phyloP scores from a whole-genome alignment of 2,113 vertebrate genomes.

The Zosterops japonicus region DNA sequence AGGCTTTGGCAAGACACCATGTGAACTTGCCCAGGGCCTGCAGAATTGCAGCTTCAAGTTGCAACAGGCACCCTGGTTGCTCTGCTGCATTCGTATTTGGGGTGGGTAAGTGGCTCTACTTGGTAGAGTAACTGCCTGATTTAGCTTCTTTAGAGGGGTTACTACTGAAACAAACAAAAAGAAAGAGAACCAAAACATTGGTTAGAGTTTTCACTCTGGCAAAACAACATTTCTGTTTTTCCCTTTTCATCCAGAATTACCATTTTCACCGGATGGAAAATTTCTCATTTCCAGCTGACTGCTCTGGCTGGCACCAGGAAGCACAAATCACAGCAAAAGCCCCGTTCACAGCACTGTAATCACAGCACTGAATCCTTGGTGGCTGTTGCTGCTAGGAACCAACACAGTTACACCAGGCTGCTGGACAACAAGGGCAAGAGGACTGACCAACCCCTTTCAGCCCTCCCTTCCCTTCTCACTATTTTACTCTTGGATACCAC shows the following conservation, averaged over 20 bases:
- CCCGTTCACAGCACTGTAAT: background rate
- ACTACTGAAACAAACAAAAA: background rate
- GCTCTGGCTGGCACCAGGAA: background rate
- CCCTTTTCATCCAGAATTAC: background rate
- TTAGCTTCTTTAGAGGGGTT: background rate
- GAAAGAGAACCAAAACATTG: background rate
- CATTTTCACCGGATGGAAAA: background rate
- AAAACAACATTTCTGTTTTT: background rate
- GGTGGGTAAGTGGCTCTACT: background rate
- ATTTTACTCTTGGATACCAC: background rate
- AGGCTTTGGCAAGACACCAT: background rate
- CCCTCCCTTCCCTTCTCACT: background rate
- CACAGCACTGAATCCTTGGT: background rate
- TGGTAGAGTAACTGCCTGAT: background rate
- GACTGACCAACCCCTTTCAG: background rate
- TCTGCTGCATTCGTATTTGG: fast-evolving
- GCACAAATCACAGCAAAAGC: background rate
- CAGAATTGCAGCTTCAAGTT: background rate
- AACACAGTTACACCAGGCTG: background rate
- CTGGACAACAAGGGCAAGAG: background rate
- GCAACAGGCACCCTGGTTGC: background rate
- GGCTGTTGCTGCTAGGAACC: background rate
- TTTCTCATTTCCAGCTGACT: background rate
- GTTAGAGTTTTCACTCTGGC: background rate
- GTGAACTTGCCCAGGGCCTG: background rate